These are phyloP conservation scores for Microcaecilia unicolor DNA, from an alignment of 2,797 vertebrate genomes.

Conservation along the genomic window DNA sequence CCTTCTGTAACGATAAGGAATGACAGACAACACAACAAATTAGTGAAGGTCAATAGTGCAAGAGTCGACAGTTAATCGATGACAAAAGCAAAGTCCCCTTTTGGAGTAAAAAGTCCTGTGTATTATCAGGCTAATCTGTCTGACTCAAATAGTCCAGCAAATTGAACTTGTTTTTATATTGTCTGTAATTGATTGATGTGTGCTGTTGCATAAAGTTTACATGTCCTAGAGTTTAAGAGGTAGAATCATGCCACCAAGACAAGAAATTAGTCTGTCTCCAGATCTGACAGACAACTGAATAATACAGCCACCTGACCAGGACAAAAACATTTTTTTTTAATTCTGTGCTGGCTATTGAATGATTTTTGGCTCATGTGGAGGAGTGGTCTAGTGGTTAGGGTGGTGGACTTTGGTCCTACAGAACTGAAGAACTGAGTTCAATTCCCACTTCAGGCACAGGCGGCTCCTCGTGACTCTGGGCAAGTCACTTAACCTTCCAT, in stretches of 20 bases:
- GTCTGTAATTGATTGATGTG: conserved; percentile 39
- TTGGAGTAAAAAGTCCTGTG: conserved; percentile 33
- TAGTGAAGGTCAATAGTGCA: conserved; percentile 46
- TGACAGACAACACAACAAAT: conserved; percentile 42
- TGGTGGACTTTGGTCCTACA: too few relatives aligned
- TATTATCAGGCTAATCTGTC: conserved; percentile 48
- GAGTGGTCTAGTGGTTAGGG: too few relatives aligned
- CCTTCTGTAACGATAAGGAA: conserved; percentile 32
- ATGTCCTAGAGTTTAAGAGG: conserved; percentile 40
- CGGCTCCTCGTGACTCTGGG: too few relatives aligned
- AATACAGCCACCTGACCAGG: conserved; percentile 25
- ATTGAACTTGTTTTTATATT: conserved; percentile 39
- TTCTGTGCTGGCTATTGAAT: too few relatives aligned
- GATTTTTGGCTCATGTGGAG: too few relatives aligned
- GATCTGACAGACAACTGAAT: conserved; percentile 21
- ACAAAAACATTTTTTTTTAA: conserved; percentile 23
- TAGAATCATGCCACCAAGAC: conserved; percentile 31
- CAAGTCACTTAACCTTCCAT: too few relatives aligned
- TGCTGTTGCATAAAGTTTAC: conserved; percentile 41
- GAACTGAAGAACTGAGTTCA: too few relatives aligned
- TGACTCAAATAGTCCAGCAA: conserved; percentile 39
- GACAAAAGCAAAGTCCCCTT: conserved; percentile 30
- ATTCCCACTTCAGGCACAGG: too few relatives aligned
- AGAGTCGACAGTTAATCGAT: conserved; percentile 42
- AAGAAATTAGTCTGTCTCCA: conserved; percentile 37